Evolutionary conservation across 2,113 vertebrate genomes (phyloP), one percentile per base, ranked within the genome.

Genomic region (Bufo bufo): DNA sequence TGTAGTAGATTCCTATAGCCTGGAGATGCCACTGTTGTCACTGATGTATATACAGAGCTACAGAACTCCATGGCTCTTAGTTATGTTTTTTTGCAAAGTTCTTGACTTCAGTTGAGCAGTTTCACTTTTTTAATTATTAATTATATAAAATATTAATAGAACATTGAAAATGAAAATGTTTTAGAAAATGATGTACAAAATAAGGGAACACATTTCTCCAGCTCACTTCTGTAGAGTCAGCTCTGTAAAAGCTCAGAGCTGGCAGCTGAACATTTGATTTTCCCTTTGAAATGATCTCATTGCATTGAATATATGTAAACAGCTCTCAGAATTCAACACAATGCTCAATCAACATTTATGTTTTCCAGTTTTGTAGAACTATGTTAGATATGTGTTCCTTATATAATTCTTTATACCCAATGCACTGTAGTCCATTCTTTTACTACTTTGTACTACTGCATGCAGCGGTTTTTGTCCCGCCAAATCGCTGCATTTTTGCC

Each of bases 21-120:
- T 59, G 78, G 52, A 80, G 54, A 79, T 79, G 78, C 78, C 78
- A 80, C 78, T 56, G 54, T 80, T 80, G 78, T 80, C 13, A 80
- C 54, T 58, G 52, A 79, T 79, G 77, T 80, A 58, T 58, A 80
- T 54, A 59, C 59, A 9, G 33, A 74, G 43, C 33, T 47, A 74
- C 43, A 74, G 47, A 74, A 74, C 43, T 47, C 17, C 71, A 47
- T 3, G 43, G 14, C 3, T 74, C 43, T 74, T 17, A 74, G 43
- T 47, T 47, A 74, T 7, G 6, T 3, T 74, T 47, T 72, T 72
- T 47, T 16, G 0, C 43, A 47, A 43, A 1, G 17, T 74, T 6
- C 17, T 74, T 74, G 14, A 74, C 43, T 74, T 74, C 47, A 33
- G 43, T 43, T 74, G 6, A 47, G 6, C 71, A 47, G 14, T 74